A percentile compares a stretch with the other conserved stretches of the same genome.
Conservation (phyloP, 2,113 vertebrate genomes). For the Petrocephalus zakoni region DNA sequence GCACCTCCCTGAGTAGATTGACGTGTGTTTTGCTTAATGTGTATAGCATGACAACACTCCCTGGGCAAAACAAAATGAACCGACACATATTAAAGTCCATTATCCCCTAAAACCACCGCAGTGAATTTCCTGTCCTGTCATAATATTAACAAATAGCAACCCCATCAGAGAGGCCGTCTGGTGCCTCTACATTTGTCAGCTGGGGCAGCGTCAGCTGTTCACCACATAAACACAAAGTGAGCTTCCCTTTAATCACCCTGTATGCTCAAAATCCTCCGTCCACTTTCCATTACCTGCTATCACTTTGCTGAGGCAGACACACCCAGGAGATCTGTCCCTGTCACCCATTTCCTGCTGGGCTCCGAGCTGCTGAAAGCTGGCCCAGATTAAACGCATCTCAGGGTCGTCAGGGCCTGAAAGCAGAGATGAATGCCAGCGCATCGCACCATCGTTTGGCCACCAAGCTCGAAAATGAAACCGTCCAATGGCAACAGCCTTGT, state of each 20-base stretch:
- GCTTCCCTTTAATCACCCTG: neutral
- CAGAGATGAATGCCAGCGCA: neutral
- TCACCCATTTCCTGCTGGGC: neutral
- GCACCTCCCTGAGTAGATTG: too few species aligned
- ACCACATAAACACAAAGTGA: neutral
- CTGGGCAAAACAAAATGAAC: neutral
- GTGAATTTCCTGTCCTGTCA: neutral
- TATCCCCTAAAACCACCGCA: neutral
- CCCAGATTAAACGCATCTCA: neutral
- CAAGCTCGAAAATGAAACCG: neutral
- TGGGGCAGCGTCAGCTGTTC: neutral
- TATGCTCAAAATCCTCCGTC: neutral
- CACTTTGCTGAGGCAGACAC: neutral
- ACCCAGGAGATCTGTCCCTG: neutral
- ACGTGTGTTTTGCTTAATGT: too few species aligned
- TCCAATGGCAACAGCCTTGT: neutral
- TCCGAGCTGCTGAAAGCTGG: neutral
- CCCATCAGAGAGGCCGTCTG: neutral
- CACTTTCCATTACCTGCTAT: neutral
- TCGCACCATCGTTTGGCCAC: neutral
- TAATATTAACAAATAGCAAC: neutral
- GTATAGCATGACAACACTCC: neutral
- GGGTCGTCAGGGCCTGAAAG: neutral
- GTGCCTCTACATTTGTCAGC: neutral
- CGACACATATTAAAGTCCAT: neutral